Evolutionary conservation across 35 echinoderm and acorn worm species (phyloP), one percentile per base, ranked within the genome.

Genomic region (Amphiura filiformis): DNA sequence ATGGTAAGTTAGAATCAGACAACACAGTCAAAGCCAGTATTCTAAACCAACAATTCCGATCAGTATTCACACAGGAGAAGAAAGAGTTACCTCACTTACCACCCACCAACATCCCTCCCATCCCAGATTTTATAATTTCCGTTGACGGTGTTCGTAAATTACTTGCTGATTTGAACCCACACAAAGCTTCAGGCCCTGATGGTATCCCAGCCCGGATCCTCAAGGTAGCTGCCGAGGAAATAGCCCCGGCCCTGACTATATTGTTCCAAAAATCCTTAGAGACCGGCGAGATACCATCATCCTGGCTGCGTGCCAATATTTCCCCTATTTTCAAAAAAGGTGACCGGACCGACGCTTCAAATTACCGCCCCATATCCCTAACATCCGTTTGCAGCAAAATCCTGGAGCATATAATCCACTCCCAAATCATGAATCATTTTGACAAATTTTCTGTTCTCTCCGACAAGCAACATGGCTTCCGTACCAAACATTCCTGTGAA

Each of bases 131-230:
- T 86, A 31, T 34, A 3, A 86, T 86, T 28, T 36, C 84, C 37
- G 30, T 77, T 5, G 84, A 86, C 32, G 84, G 84, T 36, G 42
- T 76, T 77, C 5, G 4, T 77, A 52, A 86, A 39, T 77, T 86
- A 36, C 35, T 86, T 23, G 76, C 77, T 11, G 61, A 77, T 4
- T 57, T 86, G 26, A 77, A 86, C 23, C 56, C 61, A 11, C 9
- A 76, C 65, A 86, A 86, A 39, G 84, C 84, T 32, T 5, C 65
- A 33, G 84, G 56, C 42, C 65, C 65, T 26, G 65, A 86, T 38
- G 84, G 84, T 39, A 52, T 77, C 15, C 84, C 84, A 35, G 84
- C 65, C 35, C 84, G 65, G 32, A 86, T 86, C 7, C 84, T 86
- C 1, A 86, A 86, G 37, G 12, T 86, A 39, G 84, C 84, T 34